These are phyloP conservation scores for Apoda limacodes DNA, from an alignment of 2,888 invertebrate species.

Conservation along the genomic window DNA sequence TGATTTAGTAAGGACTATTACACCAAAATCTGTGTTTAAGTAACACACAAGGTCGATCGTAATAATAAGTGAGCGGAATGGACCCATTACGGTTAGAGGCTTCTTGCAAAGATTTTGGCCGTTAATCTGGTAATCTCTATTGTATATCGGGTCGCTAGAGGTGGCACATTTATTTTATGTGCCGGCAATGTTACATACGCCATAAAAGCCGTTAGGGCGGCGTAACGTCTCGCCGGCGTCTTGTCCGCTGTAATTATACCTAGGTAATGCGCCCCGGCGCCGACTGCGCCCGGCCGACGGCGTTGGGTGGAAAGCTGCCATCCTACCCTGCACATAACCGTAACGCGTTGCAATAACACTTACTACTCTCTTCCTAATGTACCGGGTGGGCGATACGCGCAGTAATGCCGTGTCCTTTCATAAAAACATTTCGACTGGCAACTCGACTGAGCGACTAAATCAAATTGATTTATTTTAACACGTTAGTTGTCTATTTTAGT, in stretches of 20 bases:
- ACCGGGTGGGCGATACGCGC: no score
- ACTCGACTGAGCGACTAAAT: slow-evolving; percentile 41
- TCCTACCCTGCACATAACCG: slow-evolving; percentile 36
- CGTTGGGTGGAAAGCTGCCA: slow-evolving; percentile 21
- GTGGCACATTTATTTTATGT: slow-evolving; percentile 69
- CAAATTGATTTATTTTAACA: slow-evolving; percentile 53
- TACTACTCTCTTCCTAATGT: slow-evolving; percentile 45
- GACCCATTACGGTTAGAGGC: no score
- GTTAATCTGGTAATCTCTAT: slow-evolving; percentile 60
- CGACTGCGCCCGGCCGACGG: slow-evolving; percentile 38
- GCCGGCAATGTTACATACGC: slow-evolving; percentile 68
- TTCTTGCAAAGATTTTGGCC: slow-evolving; percentile 64
- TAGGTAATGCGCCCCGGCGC: slow-evolving; percentile 51
- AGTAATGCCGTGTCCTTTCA: no score
- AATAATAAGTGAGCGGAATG: no score
- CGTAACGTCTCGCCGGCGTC: slow-evolving; percentile 67
- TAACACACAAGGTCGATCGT: no score
- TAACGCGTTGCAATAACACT: slow-evolving; percentile 56
- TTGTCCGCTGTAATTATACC: slow-evolving; percentile 66
- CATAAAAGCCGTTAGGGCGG: slow-evolving; percentile 69
- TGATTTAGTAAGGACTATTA: no score
- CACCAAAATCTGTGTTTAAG: no score
- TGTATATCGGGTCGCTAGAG: slow-evolving; percentile 54
- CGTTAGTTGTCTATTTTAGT: slow-evolving; percentile 45
- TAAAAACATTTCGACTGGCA: slow-evolving; percentile 51